Percentiles rank a stretch among this genome's conserved stretches.
Evolutionary conservation across 2,888 invertebrate genomes (phyloP).

Genomic region (Zelleria hepariella): DNA sequence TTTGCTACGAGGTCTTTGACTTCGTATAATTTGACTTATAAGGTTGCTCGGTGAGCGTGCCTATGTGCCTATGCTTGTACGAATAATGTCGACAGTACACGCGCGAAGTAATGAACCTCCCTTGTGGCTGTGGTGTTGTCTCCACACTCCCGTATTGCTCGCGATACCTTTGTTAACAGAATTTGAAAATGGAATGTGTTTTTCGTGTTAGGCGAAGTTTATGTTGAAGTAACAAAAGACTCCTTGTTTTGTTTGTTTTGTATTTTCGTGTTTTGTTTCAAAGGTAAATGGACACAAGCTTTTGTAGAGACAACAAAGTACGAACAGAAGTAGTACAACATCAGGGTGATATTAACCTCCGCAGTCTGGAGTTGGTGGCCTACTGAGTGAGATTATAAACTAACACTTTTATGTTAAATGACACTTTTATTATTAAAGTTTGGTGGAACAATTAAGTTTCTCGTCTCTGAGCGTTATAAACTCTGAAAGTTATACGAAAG

Average conservation of each 20-base stretch:
- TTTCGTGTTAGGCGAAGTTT: neutral
- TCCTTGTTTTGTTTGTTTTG: neutral
- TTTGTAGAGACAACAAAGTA: neutral
- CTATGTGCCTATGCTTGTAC: neutral
- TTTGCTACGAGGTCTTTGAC: neutral
- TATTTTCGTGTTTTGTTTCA: neutral
- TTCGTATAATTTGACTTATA: neutral
- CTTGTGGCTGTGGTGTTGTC: neutral
- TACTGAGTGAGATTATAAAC: too few species aligned
- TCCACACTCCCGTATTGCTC: neutral
- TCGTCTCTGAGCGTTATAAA: neutral
- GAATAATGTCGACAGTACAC: neutral
- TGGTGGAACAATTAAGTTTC: neutral
- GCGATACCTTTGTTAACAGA: neutral
- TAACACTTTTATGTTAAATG: neutral
- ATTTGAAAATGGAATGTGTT: neutral
- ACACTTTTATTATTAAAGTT: neutral
- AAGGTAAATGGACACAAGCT: neutral
- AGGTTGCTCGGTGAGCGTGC: neutral
- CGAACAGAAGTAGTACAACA: too few species aligned
- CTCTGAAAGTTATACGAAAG: neutral
- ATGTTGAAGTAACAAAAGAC: neutral
- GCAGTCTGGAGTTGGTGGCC: too few species aligned
- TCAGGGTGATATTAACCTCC: too few species aligned
- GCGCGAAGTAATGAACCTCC: neutral